Evolutionary conservation across 2,888 invertebrate species (phyloP), one percentile per base, ranked within the genome.

Genomic region (Rugalucina vietnamica): DNA sequence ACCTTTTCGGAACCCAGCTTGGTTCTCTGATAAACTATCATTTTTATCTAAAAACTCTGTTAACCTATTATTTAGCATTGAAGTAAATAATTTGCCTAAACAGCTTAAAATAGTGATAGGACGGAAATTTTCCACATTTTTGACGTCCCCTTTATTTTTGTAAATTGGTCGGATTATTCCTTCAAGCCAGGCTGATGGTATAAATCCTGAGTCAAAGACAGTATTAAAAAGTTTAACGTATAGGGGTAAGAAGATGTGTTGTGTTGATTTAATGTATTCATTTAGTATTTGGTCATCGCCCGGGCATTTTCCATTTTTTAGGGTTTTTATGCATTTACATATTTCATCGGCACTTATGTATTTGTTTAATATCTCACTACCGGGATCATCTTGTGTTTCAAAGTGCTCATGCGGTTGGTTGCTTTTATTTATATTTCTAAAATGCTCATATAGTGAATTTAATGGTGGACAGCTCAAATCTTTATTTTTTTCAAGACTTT

Each of bases 101-200:
- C 77, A 82, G 39, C 85, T 79, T 18, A 71, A 34, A n/a, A 81
- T 79, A 3, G 85, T 76, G 18, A 81, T 85, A 8, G 75, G 75
- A 37, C 76, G 37, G 34, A 79, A 85, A 60, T 79, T 81, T 29
- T 50, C 49, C 21, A 81, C 72, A 21, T 77, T 34, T 18, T 12
- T 24, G 8, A 18, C 18, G 24, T 69, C 5, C 1, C 76, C 78
- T 37, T 76, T 76, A n/a, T 82, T 82, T 60, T 81, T 85, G 34
- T 43, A 85, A 24, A 85, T 76, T 24, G 79, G 81, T 21, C 0
- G 71, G 24, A 82, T 79, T 29, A 24, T 69, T 5, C 79, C 79
- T 27, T 71, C 49, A 27, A 71, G 60, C 79, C 85, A 79, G 14
- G 54, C n/a, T n/a, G 71, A 32, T n/a, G 81, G 81, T n/a, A 79